phyloP scores from a whole-genome alignment of 2,888 invertebrate genomes.

The Morpho achilles region DNA sequence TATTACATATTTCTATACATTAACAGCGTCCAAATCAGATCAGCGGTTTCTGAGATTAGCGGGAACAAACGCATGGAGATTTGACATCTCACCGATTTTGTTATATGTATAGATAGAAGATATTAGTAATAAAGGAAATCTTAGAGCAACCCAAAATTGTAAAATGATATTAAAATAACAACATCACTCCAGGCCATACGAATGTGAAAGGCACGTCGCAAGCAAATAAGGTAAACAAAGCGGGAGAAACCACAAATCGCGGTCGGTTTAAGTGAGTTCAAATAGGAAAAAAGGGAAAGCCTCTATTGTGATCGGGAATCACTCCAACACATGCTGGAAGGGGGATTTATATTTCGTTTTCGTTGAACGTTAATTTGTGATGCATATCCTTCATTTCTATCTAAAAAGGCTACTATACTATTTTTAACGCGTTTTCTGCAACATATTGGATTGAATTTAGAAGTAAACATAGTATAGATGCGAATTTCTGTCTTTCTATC shows the following conservation, averaged over 20 bases:
- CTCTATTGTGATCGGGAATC: slow-evolving; percentile 57
- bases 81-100: no score
- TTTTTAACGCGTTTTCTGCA: not conserved
- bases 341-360: slow-evolving; percentile 20
- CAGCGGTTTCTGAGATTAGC: no score
- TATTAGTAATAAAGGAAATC: not conserved
- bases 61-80: no score
- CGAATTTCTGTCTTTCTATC: no score
- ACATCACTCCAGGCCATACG: slow-evolving; percentile 30
- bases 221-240: slow-evolving; percentile 55
- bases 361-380: slow-evolving; percentile 2
- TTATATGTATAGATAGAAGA: no score
- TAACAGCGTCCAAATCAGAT: no score
- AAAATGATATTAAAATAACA: slow-evolving; percentile 38
- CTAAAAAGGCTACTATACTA: not conserved
- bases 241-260: slow-evolving; percentile 48
- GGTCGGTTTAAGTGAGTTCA: slow-evolving; percentile 66
- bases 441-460: not conserved
- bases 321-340: slow-evolving; percentile 43
- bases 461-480: not conserved
- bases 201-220: slow-evolving; percentile 44
- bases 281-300: slow-evolving; percentile 67
- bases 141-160: slow-evolving; percentile 23
- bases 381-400: not conserved
- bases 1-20: no score